Percentiles rank a stretch among this genome's conserved stretches.
phyloP scores from a whole-genome alignment of 2,113 vertebrate species.

The Ptilorrhoa leucosticta region DNA sequence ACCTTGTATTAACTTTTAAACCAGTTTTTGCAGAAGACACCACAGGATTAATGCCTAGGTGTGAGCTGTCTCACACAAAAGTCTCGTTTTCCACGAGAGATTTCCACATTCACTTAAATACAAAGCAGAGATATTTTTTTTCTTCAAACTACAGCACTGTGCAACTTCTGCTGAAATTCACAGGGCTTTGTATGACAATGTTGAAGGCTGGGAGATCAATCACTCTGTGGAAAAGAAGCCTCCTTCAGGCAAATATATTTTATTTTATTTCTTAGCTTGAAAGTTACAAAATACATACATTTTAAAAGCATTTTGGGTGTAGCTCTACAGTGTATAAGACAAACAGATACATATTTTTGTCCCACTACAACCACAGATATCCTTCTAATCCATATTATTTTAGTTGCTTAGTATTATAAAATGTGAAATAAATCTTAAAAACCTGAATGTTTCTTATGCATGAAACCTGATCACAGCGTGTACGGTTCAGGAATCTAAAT shows the following conservation, averaged over 20 bases:
- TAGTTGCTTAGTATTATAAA: neutral
- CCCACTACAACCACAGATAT: neutral
- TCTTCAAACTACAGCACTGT: neutral
- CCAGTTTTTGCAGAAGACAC: neutral
- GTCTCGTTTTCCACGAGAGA: neutral
- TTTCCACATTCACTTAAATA: neutral
- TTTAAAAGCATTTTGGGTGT: neutral
- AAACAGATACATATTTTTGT: neutral
- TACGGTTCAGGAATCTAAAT: neutral
- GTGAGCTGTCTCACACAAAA: neutral
- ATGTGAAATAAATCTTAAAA: neutral
- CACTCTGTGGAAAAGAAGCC: neutral
- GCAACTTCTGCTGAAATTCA: neutral
- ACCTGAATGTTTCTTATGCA: rapidly evolving
- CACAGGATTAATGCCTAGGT: neutral
- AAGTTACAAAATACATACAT: rapidly evolving
- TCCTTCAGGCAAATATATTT: neutral
- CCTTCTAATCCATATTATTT: neutral
- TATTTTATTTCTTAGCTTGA: neutral
- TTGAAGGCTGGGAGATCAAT: neutral
- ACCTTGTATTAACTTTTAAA: neutral
- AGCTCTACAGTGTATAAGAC: neutral
- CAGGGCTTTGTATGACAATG: neutral
- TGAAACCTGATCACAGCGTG: neutral
- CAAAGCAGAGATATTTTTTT: neutral